Conservation (phyloP, 1,140 invertebrate species). For the Orussus abietinus region DNA sequence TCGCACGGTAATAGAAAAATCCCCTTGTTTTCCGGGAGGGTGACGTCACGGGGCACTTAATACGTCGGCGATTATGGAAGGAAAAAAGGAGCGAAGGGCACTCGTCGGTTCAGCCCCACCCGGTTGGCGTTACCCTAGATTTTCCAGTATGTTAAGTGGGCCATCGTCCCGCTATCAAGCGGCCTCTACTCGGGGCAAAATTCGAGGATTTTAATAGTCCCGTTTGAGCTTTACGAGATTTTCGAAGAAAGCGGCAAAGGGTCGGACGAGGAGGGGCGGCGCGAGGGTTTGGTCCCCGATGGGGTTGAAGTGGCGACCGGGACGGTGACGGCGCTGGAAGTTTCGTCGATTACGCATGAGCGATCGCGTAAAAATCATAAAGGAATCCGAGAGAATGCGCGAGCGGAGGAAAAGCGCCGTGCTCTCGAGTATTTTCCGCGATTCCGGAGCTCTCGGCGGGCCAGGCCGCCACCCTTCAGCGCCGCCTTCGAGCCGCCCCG, state of each 20-base stretch:
- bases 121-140: too few relatives aligned
- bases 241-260: slow-evolving; percentile 14
- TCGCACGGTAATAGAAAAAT: too few relatives aligned
- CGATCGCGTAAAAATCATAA: slow-evolving; percentile 40
- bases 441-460: slow-evolving; percentile 22
- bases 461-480: slow-evolving; percentile 14
- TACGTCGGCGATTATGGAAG: too few relatives aligned
- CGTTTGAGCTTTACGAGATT: slow-evolving; percentile 18
- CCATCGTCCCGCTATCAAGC: too few relatives aligned
- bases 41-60: too few relatives aligned
- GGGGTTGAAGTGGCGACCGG: slow-evolving; percentile 26
- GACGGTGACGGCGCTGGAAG: slow-evolving; percentile 8
- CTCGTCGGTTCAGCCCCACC: too few relatives aligned
- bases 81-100: too few relatives aligned
- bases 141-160: too few relatives aligned
- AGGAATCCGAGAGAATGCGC: slow-evolving; percentile 38
- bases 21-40: too few relatives aligned
- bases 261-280: slow-evolving; percentile 3
- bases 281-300: slow-evolving; percentile 23
- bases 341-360: slow-evolving; percentile 41
- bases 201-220: too few relatives aligned
- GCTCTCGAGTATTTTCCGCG: slow-evolving; percentile 35
- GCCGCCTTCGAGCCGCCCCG: not conserved
- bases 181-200: too few relatives aligned
- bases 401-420: slow-evolving; percentile 31